Evolutionary conservation across 2,797 vertebrate genomes (phyloP).

Genomic region (Limosa lapponica): DNA sequence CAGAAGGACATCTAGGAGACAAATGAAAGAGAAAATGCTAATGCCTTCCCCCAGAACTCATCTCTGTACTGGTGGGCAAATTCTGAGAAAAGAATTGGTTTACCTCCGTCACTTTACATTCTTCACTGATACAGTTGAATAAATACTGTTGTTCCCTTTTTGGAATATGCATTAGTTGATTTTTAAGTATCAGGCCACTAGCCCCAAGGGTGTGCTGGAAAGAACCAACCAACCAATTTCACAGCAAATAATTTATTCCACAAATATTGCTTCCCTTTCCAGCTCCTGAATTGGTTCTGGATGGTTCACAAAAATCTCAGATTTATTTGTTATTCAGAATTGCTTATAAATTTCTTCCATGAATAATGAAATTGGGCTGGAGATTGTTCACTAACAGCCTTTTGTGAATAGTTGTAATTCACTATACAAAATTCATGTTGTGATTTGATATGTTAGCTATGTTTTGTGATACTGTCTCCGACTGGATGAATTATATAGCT

Average conservation of each 20-base stretch:
- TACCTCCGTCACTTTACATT: background rate
- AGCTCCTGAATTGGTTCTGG: slow-evolving; percentile 4
- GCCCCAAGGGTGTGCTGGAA: background rate
- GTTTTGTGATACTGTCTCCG: background rate
- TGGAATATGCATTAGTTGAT: slow-evolving; percentile 28
- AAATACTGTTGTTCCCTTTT: slow-evolving; percentile 4
- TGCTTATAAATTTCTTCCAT: slow-evolving; percentile 23
- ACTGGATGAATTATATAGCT: background rate
- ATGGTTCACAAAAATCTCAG: background rate
- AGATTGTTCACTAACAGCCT: slow-evolving; percentile 42
- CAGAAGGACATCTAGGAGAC: background rate
- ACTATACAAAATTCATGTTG: background rate
- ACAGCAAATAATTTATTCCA: slow-evolving; percentile 41
- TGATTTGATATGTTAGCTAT: slow-evolving; percentile 13
- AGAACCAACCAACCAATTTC: slow-evolving; percentile 4
- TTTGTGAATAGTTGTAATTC: slow-evolving; percentile 20
- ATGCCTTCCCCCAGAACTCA: background rate
- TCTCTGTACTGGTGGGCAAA: background rate
- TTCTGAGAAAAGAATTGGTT: background rate
- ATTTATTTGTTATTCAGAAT: slow-evolving; percentile 42
- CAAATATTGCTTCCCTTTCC: background rate
- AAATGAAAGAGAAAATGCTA: background rate
- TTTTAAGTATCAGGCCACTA: slow-evolving; percentile 32
- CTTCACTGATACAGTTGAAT: background rate
- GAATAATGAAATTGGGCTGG: slow-evolving; percentile 38